These are phyloP conservation scores for Triplophysa siluroides DNA, from an alignment of 2,113 vertebrate genomes.

Conservation along the genomic window DNA sequence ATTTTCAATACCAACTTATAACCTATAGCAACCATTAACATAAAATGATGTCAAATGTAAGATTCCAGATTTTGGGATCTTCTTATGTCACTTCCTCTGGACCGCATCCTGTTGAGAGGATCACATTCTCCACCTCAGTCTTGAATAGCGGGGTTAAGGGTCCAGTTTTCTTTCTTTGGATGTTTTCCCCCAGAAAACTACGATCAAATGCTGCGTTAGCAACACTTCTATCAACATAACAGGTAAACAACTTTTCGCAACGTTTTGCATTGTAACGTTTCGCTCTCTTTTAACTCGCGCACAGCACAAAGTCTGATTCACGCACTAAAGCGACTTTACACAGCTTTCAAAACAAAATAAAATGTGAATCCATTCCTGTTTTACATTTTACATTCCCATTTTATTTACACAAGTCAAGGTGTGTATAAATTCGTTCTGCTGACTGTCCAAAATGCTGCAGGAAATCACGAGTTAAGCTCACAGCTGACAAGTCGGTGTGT, in stretches of 20 bases:
- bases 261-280: neutral
- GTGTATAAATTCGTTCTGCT: neutral
- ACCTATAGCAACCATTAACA: too few species aligned
- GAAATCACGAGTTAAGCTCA: slow-evolving; percentile 53
- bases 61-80: neutral
- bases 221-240: neutral
- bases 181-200: neutral
- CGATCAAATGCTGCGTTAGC: slow-evolving; percentile 1
- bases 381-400: too few species aligned
- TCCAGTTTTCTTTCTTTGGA: slow-evolving; percentile 34
- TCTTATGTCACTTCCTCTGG: neutral
- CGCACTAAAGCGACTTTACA: neutral
- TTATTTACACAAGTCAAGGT: neutral
- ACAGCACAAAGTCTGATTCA: neutral
- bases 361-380: neutral
- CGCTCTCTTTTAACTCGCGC: neutral
- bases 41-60: too few species aligned
- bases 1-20: too few species aligned
- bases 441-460: neutral
- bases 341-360: neutral
- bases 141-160: slow-evolving; percentile 21
- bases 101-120: neutral
- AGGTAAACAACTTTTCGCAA: slow-evolving; percentile 16
- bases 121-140: neutral
- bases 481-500: neutral